Conservation (phyloP, 2,797 vertebrate species). For the Meda fulgida region DNA sequence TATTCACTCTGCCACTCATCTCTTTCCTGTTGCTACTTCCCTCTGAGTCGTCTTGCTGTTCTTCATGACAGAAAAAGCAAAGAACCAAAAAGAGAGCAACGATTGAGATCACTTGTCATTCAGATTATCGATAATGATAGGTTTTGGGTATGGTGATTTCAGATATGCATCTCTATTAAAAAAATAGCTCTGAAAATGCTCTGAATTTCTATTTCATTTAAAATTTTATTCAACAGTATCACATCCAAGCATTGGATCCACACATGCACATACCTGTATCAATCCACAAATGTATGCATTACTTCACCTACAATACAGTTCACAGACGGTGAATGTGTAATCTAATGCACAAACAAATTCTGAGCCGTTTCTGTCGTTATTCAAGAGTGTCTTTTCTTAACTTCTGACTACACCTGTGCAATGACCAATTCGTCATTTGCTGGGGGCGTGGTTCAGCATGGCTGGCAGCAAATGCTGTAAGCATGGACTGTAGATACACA, state of each 20-base stretch:
- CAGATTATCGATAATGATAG: conserved; percentile 16
- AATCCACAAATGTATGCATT: no score
- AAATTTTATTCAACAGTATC: not conserved
- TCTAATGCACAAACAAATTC: no score
- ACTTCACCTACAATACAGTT: not conserved
- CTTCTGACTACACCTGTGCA: not conserved
- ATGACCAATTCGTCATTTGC: not conserved
- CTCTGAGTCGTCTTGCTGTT: conserved; percentile 37
- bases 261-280: no score
- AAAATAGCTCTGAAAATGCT: not conserved
- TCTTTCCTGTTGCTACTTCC: conserved; percentile 30
- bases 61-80: conserved; percentile 36
- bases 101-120: not conserved
- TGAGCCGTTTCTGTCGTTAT: not conserved
- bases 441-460: not conserved
- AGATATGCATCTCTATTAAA: not conserved
- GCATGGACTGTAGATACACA: not conserved
- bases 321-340: no score
- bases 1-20: conserved; percentile 23
- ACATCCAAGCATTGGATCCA: no score
- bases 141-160: not conserved
- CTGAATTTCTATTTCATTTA: conserved; percentile 16
- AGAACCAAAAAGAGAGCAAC: not conserved
- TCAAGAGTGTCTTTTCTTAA: not conserved
- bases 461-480: not conserved